A percentile compares a stretch with the other conserved stretches of the same genome.
phyloP scores from a whole-genome alignment of 2,113 vertebrate species.

The Nymphicus hollandicus region DNA sequence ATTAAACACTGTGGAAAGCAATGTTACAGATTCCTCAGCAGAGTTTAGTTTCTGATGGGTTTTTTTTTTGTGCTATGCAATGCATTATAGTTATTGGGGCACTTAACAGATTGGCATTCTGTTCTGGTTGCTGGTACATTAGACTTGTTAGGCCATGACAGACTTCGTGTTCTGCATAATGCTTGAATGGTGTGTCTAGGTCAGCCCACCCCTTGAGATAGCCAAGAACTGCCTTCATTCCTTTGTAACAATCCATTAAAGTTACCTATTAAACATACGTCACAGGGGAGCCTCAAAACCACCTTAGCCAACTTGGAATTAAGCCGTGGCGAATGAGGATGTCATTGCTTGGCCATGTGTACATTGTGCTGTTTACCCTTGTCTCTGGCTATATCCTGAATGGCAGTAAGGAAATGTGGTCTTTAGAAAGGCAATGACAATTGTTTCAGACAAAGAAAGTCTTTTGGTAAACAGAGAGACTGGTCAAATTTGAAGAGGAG shows the following conservation, averaged over 20 bases:
- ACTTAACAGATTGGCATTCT: background rate
- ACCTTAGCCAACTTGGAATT: background rate
- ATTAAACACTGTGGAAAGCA: slow-evolving; percentile 51
- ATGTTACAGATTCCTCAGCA: slow-evolving; percentile 24
- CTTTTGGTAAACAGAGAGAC: slow-evolving; percentile 35
- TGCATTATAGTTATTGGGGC: background rate
- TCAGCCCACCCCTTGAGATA: background rate
- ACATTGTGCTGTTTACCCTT: background rate
- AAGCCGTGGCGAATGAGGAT: background rate
- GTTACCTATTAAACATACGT: background rate
- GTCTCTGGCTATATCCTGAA: background rate
- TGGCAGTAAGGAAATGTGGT: background rate
- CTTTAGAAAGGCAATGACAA: slow-evolving; percentile 28
- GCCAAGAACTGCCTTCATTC: background rate
- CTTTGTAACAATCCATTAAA: background rate
- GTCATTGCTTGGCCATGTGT: background rate
- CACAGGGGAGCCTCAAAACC: background rate
- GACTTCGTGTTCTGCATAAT: background rate
- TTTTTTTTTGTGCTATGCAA: background rate
- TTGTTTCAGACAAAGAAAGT: slow-evolving; percentile 24
- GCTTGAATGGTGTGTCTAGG: background rate
- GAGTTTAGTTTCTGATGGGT: slow-evolving; percentile 10
- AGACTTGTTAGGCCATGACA: background rate
- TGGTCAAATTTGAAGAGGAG: slow-evolving; percentile 60
- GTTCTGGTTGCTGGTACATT: background rate